Evolutionary conservation across 1,140 invertebrate species (phyloP).

Genomic region (Drosophila sproati): DNA sequence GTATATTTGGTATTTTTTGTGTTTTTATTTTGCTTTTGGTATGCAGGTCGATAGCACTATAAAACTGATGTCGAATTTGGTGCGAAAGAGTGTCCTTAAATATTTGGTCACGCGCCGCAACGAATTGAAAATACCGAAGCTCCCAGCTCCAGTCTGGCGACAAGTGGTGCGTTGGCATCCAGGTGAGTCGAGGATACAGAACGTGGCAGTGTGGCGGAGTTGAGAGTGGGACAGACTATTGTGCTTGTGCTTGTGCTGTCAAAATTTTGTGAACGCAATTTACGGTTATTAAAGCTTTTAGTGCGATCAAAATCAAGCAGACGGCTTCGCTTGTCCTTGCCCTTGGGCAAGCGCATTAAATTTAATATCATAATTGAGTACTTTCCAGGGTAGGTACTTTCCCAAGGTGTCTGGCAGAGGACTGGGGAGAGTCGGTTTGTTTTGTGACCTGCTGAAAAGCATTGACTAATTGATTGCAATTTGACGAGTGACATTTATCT

Average conservation of each 20-base stretch:
- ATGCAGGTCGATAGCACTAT: constrained; percentile 58
- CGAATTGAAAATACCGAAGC: constrained; percentile 49
- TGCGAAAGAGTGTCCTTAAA: constrained; percentile 64
- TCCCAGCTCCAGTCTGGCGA: constrained; percentile 27
- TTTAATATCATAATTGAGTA: constrained; percentile 82
- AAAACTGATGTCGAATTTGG: constrained; percentile 32
- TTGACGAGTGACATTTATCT: constrained; percentile 80
- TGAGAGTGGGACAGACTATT: not conserved
- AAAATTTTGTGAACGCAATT: constrained; percentile 78
- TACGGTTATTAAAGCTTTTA: constrained; percentile 83
- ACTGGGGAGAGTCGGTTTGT: not conserved
- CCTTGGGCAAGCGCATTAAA: constrained; percentile 55
- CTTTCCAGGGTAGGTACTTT: constrained; percentile 46
- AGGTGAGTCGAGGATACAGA: constrained; percentile 17
- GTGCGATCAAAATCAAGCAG: constrained; percentile 75
- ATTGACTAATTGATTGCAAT: constrained; percentile 81
- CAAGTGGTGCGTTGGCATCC: constrained; percentile 59
- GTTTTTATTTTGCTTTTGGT: constrained; percentile 25
- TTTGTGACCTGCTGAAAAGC: constrained; percentile 25
- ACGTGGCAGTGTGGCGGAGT: too few species aligned
- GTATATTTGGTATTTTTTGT: not conserved
- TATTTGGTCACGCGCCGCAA: constrained; percentile 76
- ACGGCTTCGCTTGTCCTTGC: constrained; percentile 19
- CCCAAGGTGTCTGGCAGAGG: not conserved
- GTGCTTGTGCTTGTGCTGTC: constrained; percentile 20